Percentiles rank a stretch among this genome's conserved stretches.
Evolutionary conservation across 1,140 invertebrate genomes (phyloP).

Genomic region (Lithobius niger): DNA sequence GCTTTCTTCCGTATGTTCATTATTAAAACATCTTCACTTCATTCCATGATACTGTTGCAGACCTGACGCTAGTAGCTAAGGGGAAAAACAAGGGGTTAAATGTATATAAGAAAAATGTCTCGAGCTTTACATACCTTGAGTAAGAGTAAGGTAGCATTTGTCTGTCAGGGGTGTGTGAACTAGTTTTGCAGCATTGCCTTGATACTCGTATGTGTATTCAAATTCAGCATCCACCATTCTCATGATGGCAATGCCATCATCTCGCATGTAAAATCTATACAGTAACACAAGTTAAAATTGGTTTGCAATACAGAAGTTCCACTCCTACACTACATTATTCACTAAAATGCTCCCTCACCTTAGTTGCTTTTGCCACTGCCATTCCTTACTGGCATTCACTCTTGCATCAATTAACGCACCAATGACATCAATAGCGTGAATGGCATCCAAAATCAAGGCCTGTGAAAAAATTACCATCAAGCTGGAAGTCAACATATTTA

Average conservation of each 20-base stretch:
- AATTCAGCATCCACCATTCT: constrained; percentile 78
- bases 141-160: constrained; percentile 88
- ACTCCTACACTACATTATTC: not conserved
- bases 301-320: constrained; percentile 1
- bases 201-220: constrained; percentile 93
- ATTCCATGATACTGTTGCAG: too few relatives aligned
- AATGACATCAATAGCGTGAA: constrained; percentile 76
- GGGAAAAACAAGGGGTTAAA: too few relatives aligned
- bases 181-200: constrained; percentile 78
- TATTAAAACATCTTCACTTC: too few relatives aligned
- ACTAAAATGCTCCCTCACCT: too few relatives aligned
- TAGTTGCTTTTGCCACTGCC: constrained; percentile 94
- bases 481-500: too few relatives aligned
- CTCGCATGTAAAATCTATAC: constrained; percentile 36
- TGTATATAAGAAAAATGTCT: too few relatives aligned
- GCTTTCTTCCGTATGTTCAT: too few relatives aligned
- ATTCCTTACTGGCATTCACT: constrained; percentile 50
- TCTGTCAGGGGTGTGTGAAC: constrained; percentile 89
- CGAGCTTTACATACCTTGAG: constrained; percentile 57
- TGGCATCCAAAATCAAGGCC: constrained; percentile 80
- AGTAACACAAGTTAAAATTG: too few relatives aligned
- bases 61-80: too few relatives aligned
- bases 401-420: constrained; percentile 55
- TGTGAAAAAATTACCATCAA: too few relatives aligned
- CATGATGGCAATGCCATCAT: constrained; percentile 27